Evolutionary conservation across 2,113 vertebrate genomes (phyloP).

Genomic region (Pollimyrus isidori): DNA sequence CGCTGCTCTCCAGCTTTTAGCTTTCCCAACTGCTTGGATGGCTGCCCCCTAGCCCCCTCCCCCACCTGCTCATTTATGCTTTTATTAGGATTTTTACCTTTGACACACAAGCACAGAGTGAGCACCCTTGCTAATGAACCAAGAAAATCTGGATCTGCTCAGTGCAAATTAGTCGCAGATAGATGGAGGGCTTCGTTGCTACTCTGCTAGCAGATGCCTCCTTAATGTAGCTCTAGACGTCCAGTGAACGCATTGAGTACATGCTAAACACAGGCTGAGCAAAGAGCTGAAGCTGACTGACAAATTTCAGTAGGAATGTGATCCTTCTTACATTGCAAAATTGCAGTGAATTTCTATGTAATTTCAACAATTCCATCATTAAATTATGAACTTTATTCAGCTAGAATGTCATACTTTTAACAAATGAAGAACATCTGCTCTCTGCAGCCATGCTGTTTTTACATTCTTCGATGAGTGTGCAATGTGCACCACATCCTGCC

Average conservation of each 20-base stretch:
- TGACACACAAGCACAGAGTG: neutral
- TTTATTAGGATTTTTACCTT: neutral
- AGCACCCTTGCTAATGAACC: neutral
- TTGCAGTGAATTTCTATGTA: neutral
- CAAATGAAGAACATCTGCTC: neutral
- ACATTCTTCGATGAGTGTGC: conserved; percentile 9
- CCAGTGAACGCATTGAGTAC: neutral
- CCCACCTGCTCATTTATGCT: neutral
- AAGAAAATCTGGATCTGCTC: neutral
- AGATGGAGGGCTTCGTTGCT: neutral
- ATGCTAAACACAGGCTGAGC: neutral
- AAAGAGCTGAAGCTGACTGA: neutral
- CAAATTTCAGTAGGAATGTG: neutral
- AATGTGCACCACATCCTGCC: neutral
- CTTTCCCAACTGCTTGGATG: neutral
- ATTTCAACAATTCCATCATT: neutral
- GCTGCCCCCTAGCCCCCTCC: neutral
- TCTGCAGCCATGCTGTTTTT: neutral
- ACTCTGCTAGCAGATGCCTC: neutral
- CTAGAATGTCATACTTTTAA: neutral
- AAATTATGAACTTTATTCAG: neutral
- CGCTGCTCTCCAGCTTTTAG: neutral
- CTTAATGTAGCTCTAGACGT: neutral
- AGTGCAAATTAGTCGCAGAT: neutral
- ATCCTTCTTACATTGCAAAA: neutral